A percentile compares a stretch with the other conserved stretches of the same genome.
phyloP scores from a whole-genome alignment of 2,113 vertebrate species.

The Diadophis punctatus region DNA sequence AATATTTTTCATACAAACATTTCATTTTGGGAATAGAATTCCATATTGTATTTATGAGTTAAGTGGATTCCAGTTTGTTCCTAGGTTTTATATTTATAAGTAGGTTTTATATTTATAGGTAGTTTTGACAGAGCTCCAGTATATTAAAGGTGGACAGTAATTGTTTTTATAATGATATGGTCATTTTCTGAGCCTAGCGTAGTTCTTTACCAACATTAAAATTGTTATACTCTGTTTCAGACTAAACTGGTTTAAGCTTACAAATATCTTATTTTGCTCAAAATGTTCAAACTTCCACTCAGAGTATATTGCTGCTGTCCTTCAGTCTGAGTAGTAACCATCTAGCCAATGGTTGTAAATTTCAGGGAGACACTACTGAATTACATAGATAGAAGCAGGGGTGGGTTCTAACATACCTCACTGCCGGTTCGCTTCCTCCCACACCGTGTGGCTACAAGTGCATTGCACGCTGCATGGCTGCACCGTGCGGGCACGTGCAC shows the following conservation, averaged over 20 bases:
- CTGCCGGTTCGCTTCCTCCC: no score
- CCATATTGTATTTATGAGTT: background rate
- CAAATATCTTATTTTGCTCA: background rate
- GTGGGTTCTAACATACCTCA: no score
- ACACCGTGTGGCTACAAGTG: no score
- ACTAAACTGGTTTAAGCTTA: constrained; percentile 16
- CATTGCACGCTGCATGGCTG: no score
- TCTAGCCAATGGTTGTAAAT: background rate
- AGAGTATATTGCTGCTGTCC: background rate
- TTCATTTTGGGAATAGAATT: background rate
- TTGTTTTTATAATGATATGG: constrained; percentile 18
- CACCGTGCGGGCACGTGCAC: no score
- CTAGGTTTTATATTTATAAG: background rate
- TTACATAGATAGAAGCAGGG: background rate
- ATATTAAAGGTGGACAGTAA: background rate
- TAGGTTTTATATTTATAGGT: background rate
- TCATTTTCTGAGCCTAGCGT: background rate
- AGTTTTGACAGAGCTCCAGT: background rate
- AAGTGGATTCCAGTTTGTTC: background rate
- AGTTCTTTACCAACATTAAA: background rate
- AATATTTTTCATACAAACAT: background rate
- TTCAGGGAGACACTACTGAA: background rate
- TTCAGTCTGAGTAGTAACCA: background rate
- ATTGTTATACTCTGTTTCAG: background rate
- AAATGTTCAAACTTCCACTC: background rate